Evolutionary conservation across 2,113 vertebrate genomes (phyloP), one percentile per base, ranked within the genome.

Genomic region (Baryphthengus martii): DNA sequence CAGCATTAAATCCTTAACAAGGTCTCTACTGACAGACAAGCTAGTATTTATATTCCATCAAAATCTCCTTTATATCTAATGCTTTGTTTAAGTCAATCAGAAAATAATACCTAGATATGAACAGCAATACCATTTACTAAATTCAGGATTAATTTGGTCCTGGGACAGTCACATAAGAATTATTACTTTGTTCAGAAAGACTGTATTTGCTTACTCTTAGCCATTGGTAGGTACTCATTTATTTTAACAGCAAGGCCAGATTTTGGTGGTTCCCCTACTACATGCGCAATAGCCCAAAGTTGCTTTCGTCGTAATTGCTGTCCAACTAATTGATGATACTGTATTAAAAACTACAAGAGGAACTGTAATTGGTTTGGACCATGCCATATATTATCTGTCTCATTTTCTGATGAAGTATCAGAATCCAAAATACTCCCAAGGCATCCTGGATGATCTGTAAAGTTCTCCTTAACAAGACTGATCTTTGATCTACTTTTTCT

Each of bases 311-410:
- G 50, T 85, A 95, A 85, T 55, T 88, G 63, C 78, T 90, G 79
- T 90, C 82, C 76, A 90, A 42, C 26, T 94, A 93, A 80, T 53
- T 80, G 79, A 95, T 84, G 82, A 90, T 39, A 74, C 12, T 56
- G 42, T 68, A 93, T 81, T 92, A 90, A 81, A 95, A 96, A 63
- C n/a, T 86, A 90, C 35, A 80, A 80, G 40, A 85, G 59, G 33
- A 91, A 86, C 15, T 66, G 35, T 76, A 95, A 83, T 56, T 81
- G 78, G 13, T 93, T 90, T 90, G 82, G 81, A 80, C 21, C 35
- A 42, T 50, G 58, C 21, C 20, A 76, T 76, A 24, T n/a, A 90
- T 73, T 85, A 63, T 71, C 37, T 62, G 52, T 55, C 37, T 72
- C 33, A 53, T 63, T 73, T 90, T 91, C 20, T 45, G 2, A n/a